Base-by-base conservation (phyloP, 1,140 invertebrate species). In the Phymastichus coffea region DNA sequence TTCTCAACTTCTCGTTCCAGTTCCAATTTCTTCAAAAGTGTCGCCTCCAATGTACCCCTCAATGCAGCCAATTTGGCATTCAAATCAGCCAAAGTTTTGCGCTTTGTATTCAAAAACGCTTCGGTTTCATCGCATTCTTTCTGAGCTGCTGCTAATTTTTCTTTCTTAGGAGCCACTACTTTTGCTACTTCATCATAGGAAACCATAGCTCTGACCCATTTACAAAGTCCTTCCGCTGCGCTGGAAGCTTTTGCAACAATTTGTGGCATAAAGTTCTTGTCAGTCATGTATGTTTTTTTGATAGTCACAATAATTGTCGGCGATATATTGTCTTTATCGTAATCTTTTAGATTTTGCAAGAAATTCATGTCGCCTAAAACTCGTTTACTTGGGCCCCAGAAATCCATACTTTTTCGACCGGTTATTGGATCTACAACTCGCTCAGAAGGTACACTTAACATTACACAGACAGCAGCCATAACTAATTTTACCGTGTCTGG, bases 381-480 rank as follows among this genome's bases (percentile, higher is more conserved):
- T 51, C 85, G 83, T 71, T 90, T 89, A 49, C 87, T 88, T 4
- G 88, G 88, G 2, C 85, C 83, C 89, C 89, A 91, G 70, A 82
- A 91, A 61, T 91, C 89, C 40, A 81, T 74, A 9, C 83, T 82
- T 73, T 85, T 88, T 71, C 83, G 82, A 2, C 86, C 87, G 41
- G 82, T 76, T 66, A 58, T 75, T 41, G 79, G 68, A 74, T 89
- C 87, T 20, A 83, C 81, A 12, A 85, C 79, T 63, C 81, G 81
- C 61, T 88, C 87, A 1, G 89, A 82, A 53, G 87, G 84, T 9
- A 88, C 80, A 25, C 81, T 82, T 40, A 87, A 75, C 84, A 91
- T 88, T 2, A 92, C 86, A 70, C 88, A 91, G 4, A 91, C 85
- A 23, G 88, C 87, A 37, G 89, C 88, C 83, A 91, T 87, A 1